These are phyloP conservation scores for Gila orcuttii DNA, from an alignment of 2,113 vertebrate species.

Conservation along the genomic window DNA sequence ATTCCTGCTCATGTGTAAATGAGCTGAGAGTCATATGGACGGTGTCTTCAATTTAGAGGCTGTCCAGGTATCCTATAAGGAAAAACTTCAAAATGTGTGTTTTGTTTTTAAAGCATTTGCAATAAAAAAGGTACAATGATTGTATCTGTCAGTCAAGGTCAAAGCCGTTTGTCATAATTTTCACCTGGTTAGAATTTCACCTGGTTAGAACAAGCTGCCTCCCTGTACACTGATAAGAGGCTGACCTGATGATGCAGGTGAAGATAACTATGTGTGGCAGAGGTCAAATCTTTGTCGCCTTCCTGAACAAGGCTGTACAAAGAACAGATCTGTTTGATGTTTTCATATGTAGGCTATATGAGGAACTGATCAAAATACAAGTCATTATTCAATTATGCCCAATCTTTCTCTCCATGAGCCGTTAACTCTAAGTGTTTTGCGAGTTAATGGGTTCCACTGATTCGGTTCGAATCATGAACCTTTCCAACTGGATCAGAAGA, in stretches of 20 bases:
- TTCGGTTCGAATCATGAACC: neutral
- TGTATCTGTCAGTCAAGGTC: neutral
- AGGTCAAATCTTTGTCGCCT: neutral
- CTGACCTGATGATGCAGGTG: neutral
- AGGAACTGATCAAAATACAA: neutral
- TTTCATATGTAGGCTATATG: neutral
- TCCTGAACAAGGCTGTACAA: neutral
- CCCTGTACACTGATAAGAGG: neutral
- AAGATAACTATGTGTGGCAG: neutral
- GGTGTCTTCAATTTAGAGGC: neutral
- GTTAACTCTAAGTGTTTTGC: neutral
- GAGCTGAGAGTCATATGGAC: neutral
- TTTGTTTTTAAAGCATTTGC: neutral
- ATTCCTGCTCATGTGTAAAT: constrained; percentile 52
- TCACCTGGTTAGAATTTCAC: neutral
- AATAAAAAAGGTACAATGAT: neutral
- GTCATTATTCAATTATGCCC: too few relatives aligned
- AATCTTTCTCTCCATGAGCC: neutral
- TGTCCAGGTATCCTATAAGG: neutral
- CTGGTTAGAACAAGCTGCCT: neutral
- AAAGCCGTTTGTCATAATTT: neutral
- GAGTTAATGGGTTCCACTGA: neutral
- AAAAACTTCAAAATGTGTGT: neutral
- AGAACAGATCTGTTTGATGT: neutral
- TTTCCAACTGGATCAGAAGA: neutral